Evolutionary conservation across 2,797 vertebrate species (phyloP), one percentile per base, ranked within the genome.

Genomic region (Balearica regulorum): DNA sequence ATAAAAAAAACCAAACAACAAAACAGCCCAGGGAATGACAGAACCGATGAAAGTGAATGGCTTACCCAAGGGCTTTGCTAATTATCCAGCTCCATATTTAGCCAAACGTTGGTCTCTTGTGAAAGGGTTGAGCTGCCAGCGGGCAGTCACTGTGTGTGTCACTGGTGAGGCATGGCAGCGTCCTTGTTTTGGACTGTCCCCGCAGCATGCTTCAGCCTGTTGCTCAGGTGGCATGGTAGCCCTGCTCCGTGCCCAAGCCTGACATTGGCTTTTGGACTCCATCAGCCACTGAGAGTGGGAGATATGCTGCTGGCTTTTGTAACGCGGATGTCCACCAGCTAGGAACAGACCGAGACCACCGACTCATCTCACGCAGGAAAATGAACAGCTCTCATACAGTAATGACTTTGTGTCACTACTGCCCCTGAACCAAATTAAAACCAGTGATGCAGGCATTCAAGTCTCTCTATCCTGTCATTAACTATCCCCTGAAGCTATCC

Each of bases 381-480:
- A 86, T 4, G 1, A 91, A 66, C 69, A 75, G 64, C 84, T 94
- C 64, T 95, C 46, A 9, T 64, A 64, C 43, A 22, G 60, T 87
- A 96, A 95, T 96, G 88, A 64, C 65, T 94, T 94, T 61, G 65
- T 93, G 76, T 96, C 71, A 58, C 71, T 82, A n/a, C 44, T 95
- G 92, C 91, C 90, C 69, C 91, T 73, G 57, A 76, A 82, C 89
- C 94, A 95, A 94, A 95, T 97, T 97, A 96, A 97, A 97, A 97
- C 81, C 91, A 60, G 43, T 76, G 95, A 96, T 93, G 90, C 93
- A 89, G 73, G 69, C 87, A 84, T 95, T 93, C 95, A 92, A 68
- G 93, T 90, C 66, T 80, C 70, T 93, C 83, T 83, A 11, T 83
- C 82, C 89, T 35, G 18, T 97, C 94, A 89, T 94, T 82, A 95